phyloP scores from a whole-genome alignment of 2,888 invertebrate species.

The Acanthopleura granulata region DNA sequence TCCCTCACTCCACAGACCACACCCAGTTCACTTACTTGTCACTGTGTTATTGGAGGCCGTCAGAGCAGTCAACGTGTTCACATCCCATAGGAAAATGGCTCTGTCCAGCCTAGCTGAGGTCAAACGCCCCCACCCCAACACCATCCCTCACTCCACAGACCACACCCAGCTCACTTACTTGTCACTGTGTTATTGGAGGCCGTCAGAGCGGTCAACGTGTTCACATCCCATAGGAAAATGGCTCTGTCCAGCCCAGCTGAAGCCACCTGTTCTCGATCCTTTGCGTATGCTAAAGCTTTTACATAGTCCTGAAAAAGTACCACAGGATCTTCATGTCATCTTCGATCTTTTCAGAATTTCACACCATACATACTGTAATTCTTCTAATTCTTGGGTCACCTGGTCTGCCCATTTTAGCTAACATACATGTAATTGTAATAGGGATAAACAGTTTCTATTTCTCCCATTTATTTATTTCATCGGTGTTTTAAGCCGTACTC shows the following conservation, averaged over 20 bases:
- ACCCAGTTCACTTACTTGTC: conserved; percentile 89
- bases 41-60: conserved; percentile 99
- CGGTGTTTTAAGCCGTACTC: too few species aligned
- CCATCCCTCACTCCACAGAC: too few species aligned
- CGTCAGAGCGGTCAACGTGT: conserved; percentile 95
- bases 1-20: too few species aligned
- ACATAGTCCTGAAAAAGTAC: conserved; percentile 83
- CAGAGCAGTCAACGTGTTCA: conserved; percentile 95
- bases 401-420: too few species aligned
- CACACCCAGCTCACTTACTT: conserved; percentile 74
- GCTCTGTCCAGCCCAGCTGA: conserved; percentile 97
- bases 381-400: too few species aligned
- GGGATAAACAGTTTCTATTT: too few species aligned
- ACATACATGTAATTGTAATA: too few species aligned
- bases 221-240: conserved; percentile 99
- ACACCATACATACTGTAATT: too few species aligned
- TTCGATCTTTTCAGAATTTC: too few species aligned
- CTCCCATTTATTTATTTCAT: too few species aligned
- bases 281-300: conserved; percentile 96
- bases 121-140: conserved; percentile 49
- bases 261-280: conserved; percentile 89
- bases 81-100: conserved; percentile 98
- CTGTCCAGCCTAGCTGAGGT: conserved; percentile 98
- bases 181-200: conserved; percentile 99
- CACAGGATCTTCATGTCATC: too few species aligned